These are phyloP conservation scores for Chrysaora quinquecirrha DNA, from an alignment of 30 jellyfish, hydroid and myxozoan genomes.

Conservation along the genomic window DNA sequence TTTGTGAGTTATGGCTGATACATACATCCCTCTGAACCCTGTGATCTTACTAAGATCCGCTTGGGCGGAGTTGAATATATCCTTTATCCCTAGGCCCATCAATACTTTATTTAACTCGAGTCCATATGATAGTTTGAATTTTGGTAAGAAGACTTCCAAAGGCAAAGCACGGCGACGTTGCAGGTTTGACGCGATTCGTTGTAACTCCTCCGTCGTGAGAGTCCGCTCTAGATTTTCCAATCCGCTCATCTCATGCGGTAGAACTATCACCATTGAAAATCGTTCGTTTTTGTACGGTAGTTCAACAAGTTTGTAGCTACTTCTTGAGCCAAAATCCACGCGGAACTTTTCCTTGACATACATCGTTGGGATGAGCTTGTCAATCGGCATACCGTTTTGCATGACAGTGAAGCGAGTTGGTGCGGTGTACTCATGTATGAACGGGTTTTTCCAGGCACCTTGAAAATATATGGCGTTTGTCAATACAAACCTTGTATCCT, in stretches of 20 bases:
- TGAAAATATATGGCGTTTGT: slow-evolving; percentile 81
- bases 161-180: not conserved
- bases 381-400: not conserved
- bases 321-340: slow-evolving; percentile 10
- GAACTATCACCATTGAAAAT: slow-evolving; percentile 63
- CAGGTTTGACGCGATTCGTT: not conserved
- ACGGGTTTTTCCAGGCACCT: slow-evolving; percentile 70
- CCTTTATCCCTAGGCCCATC: slow-evolving; percentile 65
- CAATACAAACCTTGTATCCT: slow-evolving; percentile 60
- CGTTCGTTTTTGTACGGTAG: slow-evolving; percentile 63
- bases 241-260: slow-evolving; percentile 58
- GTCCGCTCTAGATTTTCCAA: slow-evolving; percentile 30
- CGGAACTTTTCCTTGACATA: slow-evolving; percentile 34
- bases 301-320: slow-evolving; percentile 28
- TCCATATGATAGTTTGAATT: slow-evolving; percentile 44
- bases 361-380: slow-evolving; percentile 75
- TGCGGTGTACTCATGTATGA: slow-evolving; percentile 26
- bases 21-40: slow-evolving; percentile 73
- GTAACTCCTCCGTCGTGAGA: slow-evolving; percentile 4
- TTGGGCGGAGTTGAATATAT: slow-evolving; percentile 51
- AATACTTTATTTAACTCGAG: slow-evolving; percentile 27
- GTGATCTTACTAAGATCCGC: slow-evolving; percentile 77
- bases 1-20: slow-evolving; percentile 74
- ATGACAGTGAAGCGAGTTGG: slow-evolving; percentile 15
- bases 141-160: slow-evolving; percentile 68